phyloP scores from a whole-genome alignment of 2,113 vertebrate species.

The Motacilla tschutschensis region DNA sequence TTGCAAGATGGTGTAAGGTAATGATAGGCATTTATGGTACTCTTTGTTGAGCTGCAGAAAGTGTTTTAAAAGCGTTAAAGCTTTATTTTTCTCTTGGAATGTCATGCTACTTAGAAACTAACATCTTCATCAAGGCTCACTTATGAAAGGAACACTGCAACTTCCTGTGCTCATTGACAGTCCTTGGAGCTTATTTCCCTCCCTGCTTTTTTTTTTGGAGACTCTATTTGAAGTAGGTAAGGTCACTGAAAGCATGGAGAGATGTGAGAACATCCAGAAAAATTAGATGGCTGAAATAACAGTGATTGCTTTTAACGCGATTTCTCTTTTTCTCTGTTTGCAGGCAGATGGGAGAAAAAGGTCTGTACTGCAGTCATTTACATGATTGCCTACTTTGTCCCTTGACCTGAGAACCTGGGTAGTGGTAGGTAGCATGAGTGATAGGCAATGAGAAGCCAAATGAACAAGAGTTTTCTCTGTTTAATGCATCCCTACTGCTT shows the following conservation, averaged over 20 bases:
- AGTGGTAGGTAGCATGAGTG: neutral
- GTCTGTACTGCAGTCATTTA: conserved; percentile 26
- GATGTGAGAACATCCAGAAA: conserved; percentile 11
- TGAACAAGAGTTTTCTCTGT: neutral
- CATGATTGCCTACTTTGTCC: conserved; percentile 36
- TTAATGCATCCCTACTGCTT: neutral
- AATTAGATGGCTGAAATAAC: conserved; percentile 21
- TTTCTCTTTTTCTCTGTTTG: conserved; percentile 37
- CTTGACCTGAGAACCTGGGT: conserved; percentile 12
- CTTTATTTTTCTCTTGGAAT: conserved; percentile 45
- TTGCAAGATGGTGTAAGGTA: neutral
- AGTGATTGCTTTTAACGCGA: conserved; percentile 1
- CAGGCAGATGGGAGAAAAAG: neutral
- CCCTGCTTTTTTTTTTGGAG: conserved; percentile 1
- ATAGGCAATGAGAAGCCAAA: neutral
- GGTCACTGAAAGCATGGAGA: neutral
- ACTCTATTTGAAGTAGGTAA: conserved; percentile 42
- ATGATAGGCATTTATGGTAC: conserved; percentile 5
- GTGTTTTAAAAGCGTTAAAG: conserved; percentile 30
- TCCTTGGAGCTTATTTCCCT: conserved; percentile 19
- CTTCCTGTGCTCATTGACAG: neutral
- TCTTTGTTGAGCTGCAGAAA: conserved; percentile 37
- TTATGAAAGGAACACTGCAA: conserved; percentile 38
- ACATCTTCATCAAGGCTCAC: conserved; percentile 29
- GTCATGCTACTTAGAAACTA: neutral